A percentile compares a stretch with the other conserved stretches of the same genome.
phyloP scores from a whole-genome alignment of 1,140 invertebrate species.

The Micrasema minimum region DNA sequence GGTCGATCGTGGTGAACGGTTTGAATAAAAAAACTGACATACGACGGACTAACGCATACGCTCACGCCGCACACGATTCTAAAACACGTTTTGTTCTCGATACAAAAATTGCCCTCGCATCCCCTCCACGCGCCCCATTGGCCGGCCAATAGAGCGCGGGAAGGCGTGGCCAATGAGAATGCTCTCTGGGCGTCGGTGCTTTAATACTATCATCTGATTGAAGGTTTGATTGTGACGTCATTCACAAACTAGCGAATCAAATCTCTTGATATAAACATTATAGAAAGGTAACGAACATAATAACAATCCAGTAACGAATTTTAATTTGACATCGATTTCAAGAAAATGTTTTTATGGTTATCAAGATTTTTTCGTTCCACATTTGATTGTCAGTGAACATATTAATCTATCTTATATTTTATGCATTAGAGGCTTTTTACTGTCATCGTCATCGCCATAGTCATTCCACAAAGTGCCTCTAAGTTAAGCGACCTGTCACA shows the following conservation, averaged over 20 bases:
- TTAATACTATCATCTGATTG: constrained; percentile 40
- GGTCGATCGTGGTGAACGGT: constrained; percentile 16
- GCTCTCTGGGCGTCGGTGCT: constrained; percentile 26
- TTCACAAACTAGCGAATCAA: constrained; percentile 41
- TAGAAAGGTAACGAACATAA: constrained; percentile 15
- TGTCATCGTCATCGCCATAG: too few species aligned
- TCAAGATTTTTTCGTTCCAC: too few species aligned
- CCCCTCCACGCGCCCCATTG: constrained; percentile 34
- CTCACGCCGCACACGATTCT: constrained; percentile 38
- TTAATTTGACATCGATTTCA: too few species aligned
- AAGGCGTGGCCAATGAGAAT: constrained; percentile 41
- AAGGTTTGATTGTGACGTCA: constrained; percentile 45
- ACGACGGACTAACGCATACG: constrained; percentile 16
- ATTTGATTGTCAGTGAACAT: too few species aligned
- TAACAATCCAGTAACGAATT: too few species aligned
- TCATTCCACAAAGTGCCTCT: too few species aligned
- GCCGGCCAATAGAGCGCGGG: constrained; percentile 41
- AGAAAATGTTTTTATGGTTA: too few species aligned
- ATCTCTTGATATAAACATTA: constrained; percentile 45
- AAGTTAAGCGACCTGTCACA: too few species aligned
- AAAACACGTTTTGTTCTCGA: constrained; percentile 45
- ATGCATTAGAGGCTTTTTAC: too few species aligned
- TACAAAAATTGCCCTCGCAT: constrained; percentile 37
- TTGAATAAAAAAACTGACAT: constrained; percentile 12
- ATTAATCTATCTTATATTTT: too few species aligned